Base-by-base conservation (phyloP, 2,113 vertebrate genomes). In the Xiphorhynchus elegans region DNA sequence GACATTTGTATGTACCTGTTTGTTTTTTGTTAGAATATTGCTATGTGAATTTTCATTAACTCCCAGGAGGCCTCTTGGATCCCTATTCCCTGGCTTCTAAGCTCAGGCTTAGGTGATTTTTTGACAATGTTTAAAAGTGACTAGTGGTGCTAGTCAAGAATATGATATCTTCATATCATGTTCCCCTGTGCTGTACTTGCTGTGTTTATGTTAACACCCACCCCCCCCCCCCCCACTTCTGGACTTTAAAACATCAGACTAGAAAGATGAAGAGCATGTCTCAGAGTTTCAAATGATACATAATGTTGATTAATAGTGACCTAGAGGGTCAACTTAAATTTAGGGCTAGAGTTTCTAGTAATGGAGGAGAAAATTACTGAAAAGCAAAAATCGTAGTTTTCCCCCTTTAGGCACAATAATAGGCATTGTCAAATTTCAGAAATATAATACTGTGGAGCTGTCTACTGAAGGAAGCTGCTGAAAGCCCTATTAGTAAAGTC, bases 401-500 rank as follows among this genome's bases (percentile, higher is more conserved):
- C 49, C n/a, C 47, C 62, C 69, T 92, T 94, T 91, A 82, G 58
- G 84, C 62, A 91, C 84, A 95, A 78, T 95, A 96, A 97, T 92
- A 89, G n/a, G 66, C 69, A 87, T 92, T 95, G 93, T 96, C 81
- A 94, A 87, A 40, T 94, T 95, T 91, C 93, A 96, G 96, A 96
- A 97, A 97, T 66, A 84, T 11, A 95, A 97, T 81, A 91, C 94
- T 20, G 0, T 72, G 77, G 81, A 82, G 69, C 91, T 87, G 91
- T 84, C 84, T 96, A 72, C 77, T 64, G 53, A 73, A 93, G 87
- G 89, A 95, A 95, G 66, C 69, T 1, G 53, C 93, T 94, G 93
- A 97, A 96, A 97, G 74, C 69, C 84, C 91, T 94, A 82, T 96
- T 97, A 96, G 95, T 82, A 95, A 96, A 95, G 87, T 82, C 77